Percentiles rank a stretch among this genome's conserved stretches.
phyloP scores from a whole-genome alignment of 2,113 vertebrate genomes.

The Oplegnathus fasciatus region DNA sequence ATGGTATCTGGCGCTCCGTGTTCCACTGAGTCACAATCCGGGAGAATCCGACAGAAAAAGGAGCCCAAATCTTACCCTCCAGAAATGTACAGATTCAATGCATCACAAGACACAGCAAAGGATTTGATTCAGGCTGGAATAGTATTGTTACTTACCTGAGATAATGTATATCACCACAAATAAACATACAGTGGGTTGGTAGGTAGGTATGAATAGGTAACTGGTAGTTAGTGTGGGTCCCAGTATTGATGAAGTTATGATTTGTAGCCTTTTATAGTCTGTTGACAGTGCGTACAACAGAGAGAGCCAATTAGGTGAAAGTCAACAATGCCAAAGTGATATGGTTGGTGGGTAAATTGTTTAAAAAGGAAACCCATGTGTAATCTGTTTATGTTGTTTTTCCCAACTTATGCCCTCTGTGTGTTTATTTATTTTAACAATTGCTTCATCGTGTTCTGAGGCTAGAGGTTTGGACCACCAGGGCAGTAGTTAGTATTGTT shows the following conservation, averaged over 20 bases:
- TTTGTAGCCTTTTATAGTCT: not conserved
- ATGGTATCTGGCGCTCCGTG: conserved; percentile 29
- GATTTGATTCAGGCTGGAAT: not conserved
- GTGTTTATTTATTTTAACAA: not conserved
- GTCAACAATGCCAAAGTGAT: not conserved
- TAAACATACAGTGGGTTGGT: not conserved
- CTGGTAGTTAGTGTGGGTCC: not conserved
- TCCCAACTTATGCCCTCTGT: too few species aligned
- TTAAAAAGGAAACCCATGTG: not conserved
- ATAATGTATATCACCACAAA: not conserved
- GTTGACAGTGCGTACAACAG: not conserved
- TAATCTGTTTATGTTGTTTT: not conserved
- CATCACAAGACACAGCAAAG: conserved; percentile 21
- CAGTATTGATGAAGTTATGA: not conserved
- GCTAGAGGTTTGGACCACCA: not conserved
- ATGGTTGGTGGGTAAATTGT: not conserved
- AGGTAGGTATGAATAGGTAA: not conserved
- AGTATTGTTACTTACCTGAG: not conserved
- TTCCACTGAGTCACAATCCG: conserved; percentile 41
- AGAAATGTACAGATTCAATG: conserved; percentile 50
- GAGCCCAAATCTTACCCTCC: conserved; percentile 49
- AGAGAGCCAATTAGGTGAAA: conserved; percentile 3
- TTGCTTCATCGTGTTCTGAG: not conserved
- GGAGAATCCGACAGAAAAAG: conserved; percentile 19
- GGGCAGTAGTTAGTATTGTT: not conserved